Conservation (phyloP, 2,888 invertebrate species). For the Patella ulyssiponensis region DNA sequence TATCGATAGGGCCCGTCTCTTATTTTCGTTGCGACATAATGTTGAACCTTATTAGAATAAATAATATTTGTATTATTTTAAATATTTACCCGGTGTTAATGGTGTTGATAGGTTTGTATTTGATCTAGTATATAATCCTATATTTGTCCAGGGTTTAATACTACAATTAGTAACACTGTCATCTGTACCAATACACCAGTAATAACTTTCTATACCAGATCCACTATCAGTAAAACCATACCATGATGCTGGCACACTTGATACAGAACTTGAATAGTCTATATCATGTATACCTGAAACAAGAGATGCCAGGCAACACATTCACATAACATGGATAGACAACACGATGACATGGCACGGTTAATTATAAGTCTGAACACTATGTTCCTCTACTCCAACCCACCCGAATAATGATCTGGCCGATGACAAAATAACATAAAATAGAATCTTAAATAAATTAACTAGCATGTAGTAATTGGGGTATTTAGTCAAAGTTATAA, state of each 20-base stretch:
- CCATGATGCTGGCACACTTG: conserved; percentile 12
- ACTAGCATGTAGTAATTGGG: too few relatives aligned
- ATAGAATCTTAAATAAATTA: too few relatives aligned
- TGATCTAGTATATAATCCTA: conserved; percentile 3
- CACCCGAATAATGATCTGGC: too few relatives aligned
- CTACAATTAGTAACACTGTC: conserved; percentile 4
- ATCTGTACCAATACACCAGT: conserved; percentile 20
- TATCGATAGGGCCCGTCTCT: too few relatives aligned
- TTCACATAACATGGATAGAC: not conserved
- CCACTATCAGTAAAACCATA: conserved; percentile 16
- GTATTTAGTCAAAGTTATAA: too few relatives aligned
- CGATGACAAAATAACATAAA: too few relatives aligned
- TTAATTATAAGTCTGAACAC: not conserved
- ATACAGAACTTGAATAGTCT: not conserved
- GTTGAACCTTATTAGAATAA: too few relatives aligned
- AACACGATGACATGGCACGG: too few relatives aligned
- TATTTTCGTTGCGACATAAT: too few relatives aligned
- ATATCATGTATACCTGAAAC: conserved; percentile 8
- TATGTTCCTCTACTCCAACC: too few relatives aligned
- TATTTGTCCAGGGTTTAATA: not conserved
- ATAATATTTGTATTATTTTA: too few relatives aligned
- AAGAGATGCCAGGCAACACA: not conserved
- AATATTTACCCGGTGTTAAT: not conserved
- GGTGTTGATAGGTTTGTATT: not conserved
- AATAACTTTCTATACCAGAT: conserved; percentile 8